These are phyloP conservation scores for Todus mexicanus DNA, from an alignment of 2,797 vertebrate genomes.

Conservation along the genomic window DNA sequence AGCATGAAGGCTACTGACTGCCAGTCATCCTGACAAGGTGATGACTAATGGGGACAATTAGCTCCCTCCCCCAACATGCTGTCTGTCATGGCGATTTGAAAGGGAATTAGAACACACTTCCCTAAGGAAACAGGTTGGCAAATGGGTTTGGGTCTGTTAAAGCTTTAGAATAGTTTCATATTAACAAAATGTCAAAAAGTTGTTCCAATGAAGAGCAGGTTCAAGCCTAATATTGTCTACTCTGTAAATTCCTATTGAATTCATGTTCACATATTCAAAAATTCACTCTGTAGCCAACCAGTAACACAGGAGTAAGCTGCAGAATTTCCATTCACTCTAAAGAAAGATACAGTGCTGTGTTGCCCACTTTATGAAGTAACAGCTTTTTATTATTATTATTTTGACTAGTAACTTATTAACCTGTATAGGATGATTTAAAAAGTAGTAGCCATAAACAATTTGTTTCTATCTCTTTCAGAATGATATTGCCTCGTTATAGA, in stretches of 20 bases:
- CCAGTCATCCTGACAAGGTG: conserved; percentile 64
- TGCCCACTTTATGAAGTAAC: not conserved
- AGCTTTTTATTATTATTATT: not conserved
- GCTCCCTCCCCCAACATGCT: conserved; percentile 21
- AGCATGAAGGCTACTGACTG: conserved; percentile 32
- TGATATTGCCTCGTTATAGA: not conserved
- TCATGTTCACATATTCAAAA: not conserved
- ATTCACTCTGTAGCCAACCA: not conserved
- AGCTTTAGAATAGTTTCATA: not conserved
- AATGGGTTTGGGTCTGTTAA: conserved; percentile 23
- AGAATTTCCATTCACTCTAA: not conserved
- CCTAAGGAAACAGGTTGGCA: conserved; percentile 46
- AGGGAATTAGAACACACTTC: conserved; percentile 23
- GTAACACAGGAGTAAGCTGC: not conserved
- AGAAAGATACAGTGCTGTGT: not conserved
- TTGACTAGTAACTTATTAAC: not conserved
- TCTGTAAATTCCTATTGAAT: not conserved
- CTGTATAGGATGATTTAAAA: not conserved
- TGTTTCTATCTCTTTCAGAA: not conserved
- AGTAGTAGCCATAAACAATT: not conserved
- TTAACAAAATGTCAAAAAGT: conserved; percentile 3
- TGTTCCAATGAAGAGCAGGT: not conserved
- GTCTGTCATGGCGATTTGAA: conserved; percentile 44
- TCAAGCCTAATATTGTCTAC: not conserved
- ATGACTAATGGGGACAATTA: conserved; percentile 57